Base-by-base conservation (phyloP, 2,113 vertebrate species). In the Sigmodon hispidus region DNA sequence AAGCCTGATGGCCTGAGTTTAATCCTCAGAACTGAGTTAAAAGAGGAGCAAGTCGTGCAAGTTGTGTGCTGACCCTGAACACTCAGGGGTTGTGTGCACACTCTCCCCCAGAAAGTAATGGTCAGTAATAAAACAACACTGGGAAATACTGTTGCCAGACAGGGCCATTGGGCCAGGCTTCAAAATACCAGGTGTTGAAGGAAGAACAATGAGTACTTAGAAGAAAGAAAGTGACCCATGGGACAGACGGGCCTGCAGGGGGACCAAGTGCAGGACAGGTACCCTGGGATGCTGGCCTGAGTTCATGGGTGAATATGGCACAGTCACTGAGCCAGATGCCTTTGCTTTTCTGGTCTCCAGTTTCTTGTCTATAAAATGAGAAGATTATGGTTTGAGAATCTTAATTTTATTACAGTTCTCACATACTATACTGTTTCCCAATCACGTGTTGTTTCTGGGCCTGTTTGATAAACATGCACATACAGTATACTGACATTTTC, bases 41-140 rank as follows among this genome's bases (percentile, higher is more conserved):
- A 81, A 55, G 43, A 77, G 55, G 59, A 43, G 22, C 36, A 22
- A 13, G 9, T 22, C 50, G 31, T n/a, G 50, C 12, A 55, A 55
- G 12, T 7, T 40, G 43, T 29, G 5, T 2, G 3, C 79, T 59
- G 55, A 1, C 22, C 12, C 7, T 4, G 2, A 12, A 9, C 21
- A n/a, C 79, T 40, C 36, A 1, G 77, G 52, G 7, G n/a, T n/a
- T 24, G 19, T 80, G 50, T n/a, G 19, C 36, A 6, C 36, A 40
- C 21, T 5, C 36, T 21, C 9, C n/a, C 17, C 31, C 52, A 57
- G 55, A 43, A 13, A 59, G 34, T 59, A 15, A 16, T 6, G 40
- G 36, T 36, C 10, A 59, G 15, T 17, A 29, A 17, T 43, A 1
- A 40, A 26, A 12, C 10, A 31, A 40, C 43, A 36, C 5, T 36